These are phyloP conservation scores for Cyanoramphus novaezelandiae DNA, from an alignment of 2,113 vertebrate species.

Conservation along the genomic window DNA sequence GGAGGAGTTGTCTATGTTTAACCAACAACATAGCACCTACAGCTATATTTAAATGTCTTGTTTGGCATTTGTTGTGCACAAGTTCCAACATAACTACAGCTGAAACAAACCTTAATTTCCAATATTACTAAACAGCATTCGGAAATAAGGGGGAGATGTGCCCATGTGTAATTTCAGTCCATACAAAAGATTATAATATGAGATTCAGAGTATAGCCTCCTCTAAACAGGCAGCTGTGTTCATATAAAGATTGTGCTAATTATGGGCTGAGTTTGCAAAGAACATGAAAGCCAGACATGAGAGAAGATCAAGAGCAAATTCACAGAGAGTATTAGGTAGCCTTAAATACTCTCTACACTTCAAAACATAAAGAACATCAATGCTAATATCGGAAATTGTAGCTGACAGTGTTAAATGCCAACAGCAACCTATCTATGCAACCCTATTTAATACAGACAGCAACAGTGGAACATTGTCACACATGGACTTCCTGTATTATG, in stretches of 20 bases:
- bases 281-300: conserved; percentile 56
- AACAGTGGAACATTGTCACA: neutral
- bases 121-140: conserved; percentile 4
- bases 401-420: conserved; percentile 26
- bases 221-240: conserved; percentile 23
- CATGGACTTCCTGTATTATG: neutral
- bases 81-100: neutral
- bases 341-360: conserved; percentile 52
- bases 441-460: neutral
- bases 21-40: neutral
- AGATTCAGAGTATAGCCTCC: neutral
- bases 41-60: neutral
- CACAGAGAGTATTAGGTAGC: conserved; percentile 5
- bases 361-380: conserved; percentile 13
- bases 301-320: conserved; percentile 52
- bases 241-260: conserved; percentile 40
- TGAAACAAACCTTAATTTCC: conserved; percentile 30
- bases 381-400: conserved; percentile 12
- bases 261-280: conserved; percentile 48
- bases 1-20: neutral
- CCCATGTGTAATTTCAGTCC: neutral
- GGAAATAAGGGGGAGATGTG: neutral
- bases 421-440: neutral
- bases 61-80: neutral
- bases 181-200: neutral